A percentile compares a stretch with the other conserved stretches of the same genome.
Conservation (phyloP, 1,140 invertebrate species). For the Galleria mellonella region DNA sequence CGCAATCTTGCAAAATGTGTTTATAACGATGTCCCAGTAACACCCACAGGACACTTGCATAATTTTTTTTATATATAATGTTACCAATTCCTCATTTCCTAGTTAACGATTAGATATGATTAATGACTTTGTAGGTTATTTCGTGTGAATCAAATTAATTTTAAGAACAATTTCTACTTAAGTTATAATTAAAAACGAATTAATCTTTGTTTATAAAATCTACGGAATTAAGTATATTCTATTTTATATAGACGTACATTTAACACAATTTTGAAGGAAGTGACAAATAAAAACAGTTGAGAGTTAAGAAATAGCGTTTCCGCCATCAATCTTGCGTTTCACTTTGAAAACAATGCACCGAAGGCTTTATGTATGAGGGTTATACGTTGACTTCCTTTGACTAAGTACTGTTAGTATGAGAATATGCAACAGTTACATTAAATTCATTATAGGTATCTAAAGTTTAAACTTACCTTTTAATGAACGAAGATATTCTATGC, state of each 20-base stretch:
- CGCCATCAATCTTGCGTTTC: conserved; percentile 48
- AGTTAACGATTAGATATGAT: conserved; percentile 58
- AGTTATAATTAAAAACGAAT: conserved; percentile 46
- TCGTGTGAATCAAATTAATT: conserved; percentile 25
- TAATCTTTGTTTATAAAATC: conserved; percentile 23
- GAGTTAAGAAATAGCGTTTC: conserved; percentile 39
- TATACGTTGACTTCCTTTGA: conserved; percentile 22
- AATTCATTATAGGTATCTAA: neutral
- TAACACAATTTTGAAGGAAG: conserved; percentile 34
- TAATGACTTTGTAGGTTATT: conserved; percentile 28
- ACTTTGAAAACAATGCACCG: conserved; percentile 34
- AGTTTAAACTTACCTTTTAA: neutral
- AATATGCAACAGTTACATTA: neutral
- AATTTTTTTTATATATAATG: conserved; percentile 22
- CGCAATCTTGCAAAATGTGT: conserved; percentile 49
- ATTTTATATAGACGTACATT: neutral
- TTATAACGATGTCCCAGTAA: conserved; percentile 53
- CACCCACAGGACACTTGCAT: conserved; percentile 46
- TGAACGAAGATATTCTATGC: too few species aligned
- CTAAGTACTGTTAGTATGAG: neutral
- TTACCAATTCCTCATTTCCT: conserved; percentile 32
- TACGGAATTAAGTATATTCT: neutral
- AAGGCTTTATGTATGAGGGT: conserved; percentile 13
- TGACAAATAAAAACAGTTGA: conserved; percentile 49
- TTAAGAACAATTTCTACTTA: conserved; percentile 15